A percentile compares a stretch with the other conserved stretches of the same genome.
Evolutionary conservation across 2,888 invertebrate genomes (phyloP).

Genomic region (Scaptomyza polygonia): DNA sequence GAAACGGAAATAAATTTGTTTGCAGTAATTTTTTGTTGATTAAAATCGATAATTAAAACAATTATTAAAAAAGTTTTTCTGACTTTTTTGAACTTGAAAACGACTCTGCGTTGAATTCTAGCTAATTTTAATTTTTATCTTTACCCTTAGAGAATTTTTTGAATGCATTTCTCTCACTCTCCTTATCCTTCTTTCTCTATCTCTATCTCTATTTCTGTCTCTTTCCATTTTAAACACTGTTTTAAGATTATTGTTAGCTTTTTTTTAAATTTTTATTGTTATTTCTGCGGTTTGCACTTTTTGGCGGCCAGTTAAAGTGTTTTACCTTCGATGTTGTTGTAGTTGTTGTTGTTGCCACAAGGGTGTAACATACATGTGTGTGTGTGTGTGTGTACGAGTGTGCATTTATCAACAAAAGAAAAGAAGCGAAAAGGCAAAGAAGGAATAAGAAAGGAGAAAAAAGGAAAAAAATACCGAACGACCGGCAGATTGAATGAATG

Average conservation of each 20-base stretch:
- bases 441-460: neutral
- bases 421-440: neutral
- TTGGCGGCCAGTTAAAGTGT: constrained; percentile 49
- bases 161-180: too few relatives aligned
- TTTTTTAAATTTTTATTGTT: neutral
- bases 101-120: too few relatives aligned
- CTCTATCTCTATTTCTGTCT: neutral
- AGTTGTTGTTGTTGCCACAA: constrained; percentile 10
- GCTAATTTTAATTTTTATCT: too few relatives aligned
- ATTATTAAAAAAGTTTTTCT: too few relatives aligned
- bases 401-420: constrained; percentile 10
- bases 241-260: neutral
- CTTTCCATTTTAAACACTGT: constrained; percentile 7
- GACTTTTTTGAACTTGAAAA: too few relatives aligned
- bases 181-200: neutral
- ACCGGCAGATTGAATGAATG: constrained; percentile 35
- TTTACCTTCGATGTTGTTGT: constrained; percentile 28
- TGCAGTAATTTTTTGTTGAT: too few relatives aligned
- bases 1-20: too few relatives aligned
- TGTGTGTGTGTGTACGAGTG: neutral
- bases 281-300: constrained; percentile 16
- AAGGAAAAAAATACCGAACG: neutral
- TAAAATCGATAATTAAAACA: too few relatives aligned
- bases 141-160: too few relatives aligned
- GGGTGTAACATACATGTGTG: neutral